phyloP scores from a whole-genome alignment of 2,888 invertebrate genomes.

The Phortica magna region DNA sequence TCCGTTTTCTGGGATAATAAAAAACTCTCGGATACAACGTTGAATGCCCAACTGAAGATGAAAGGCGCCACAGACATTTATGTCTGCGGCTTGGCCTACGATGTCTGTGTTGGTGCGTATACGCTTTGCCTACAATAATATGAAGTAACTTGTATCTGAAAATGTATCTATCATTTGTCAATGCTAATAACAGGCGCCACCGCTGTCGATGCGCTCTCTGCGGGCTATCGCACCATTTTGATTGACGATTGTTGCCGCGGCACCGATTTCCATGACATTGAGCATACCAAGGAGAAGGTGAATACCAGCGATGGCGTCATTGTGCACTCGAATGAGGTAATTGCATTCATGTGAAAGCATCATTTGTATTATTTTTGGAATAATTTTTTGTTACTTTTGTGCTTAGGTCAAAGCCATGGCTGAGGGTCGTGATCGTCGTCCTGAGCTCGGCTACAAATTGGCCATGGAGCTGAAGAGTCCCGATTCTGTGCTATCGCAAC shows the following conservation, averaged over 20 bases:
- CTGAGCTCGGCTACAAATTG: slow-evolving; percentile 92
- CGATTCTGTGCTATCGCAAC: slow-evolving; percentile 77
- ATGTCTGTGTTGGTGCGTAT: slow-evolving; percentile 91
- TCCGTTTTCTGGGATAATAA: slow-evolving; percentile 99
- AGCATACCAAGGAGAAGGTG: slow-evolving; percentile 87
- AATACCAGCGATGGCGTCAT: slow-evolving; percentile 88
- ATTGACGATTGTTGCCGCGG: slow-evolving; percentile 95
- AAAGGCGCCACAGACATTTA: slow-evolving; percentile 93
- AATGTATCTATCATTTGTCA: neutral
- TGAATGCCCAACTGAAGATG: slow-evolving; percentile 88
- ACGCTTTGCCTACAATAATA: too few species aligned
- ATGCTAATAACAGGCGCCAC: slow-evolving; percentile 85
- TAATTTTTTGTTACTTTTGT: slow-evolving; percentile 47
- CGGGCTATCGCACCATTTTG: slow-evolving; percentile 92
- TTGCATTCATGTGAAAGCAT: too few species aligned
- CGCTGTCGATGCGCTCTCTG: slow-evolving; percentile 91
- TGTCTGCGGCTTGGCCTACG: slow-evolving; percentile 96
- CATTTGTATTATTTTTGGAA: neutral
- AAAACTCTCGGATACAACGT: slow-evolving; percentile 90
- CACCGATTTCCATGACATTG: slow-evolving; percentile 90
- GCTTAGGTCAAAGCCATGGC: slow-evolving; percentile 91
- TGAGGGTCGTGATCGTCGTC: slow-evolving; percentile 90
- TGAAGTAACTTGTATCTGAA: neutral
- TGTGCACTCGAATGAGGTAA: slow-evolving; percentile 86
- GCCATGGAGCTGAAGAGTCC: slow-evolving; percentile 89